Conservation (phyloP, 2,797 vertebrate species). For the Eulemur albifrons region DNA sequence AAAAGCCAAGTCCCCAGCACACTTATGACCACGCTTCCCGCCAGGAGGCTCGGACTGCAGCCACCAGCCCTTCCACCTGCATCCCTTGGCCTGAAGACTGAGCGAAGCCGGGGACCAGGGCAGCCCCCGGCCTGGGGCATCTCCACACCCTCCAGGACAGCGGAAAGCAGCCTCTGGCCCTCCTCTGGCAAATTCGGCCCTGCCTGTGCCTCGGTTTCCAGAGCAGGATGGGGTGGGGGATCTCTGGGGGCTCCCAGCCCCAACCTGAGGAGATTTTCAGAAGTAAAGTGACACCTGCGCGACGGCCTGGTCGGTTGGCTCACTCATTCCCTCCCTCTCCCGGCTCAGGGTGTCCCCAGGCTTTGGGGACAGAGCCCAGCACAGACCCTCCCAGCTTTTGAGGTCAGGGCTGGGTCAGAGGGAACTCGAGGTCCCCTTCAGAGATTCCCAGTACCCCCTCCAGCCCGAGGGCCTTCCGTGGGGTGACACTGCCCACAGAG, state of each 20-base stretch:
- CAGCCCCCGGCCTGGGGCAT: not conserved
- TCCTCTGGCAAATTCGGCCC: not conserved
- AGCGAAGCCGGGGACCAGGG: not conserved
- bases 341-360: not conserved
- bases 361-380: too few species aligned
- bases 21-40: accelerated
- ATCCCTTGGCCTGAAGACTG: not conserved
- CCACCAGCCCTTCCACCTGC: too few species aligned
- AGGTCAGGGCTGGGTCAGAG: too few species aligned
- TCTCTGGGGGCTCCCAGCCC: not conserved
- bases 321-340: too few species aligned
- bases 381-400: not conserved
- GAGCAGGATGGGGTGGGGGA: not conserved
- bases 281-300: too few species aligned
- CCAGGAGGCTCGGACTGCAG: not conserved
- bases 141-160: too few species aligned
- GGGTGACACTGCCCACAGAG: not conserved
- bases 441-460: not conserved
- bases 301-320: too few species aligned
- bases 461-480: too few species aligned
- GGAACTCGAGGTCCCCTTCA: not conserved
- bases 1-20: not conserved
- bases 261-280: not conserved
- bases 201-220: not conserved
- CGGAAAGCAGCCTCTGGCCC: not conserved